A percentile compares a stretch with the other conserved stretches of the same genome.
These are phyloP conservation scores for Clarias macrocephalus DNA, from an alignment of 2,113 vertebrate species.

Conservation along the genomic window DNA sequence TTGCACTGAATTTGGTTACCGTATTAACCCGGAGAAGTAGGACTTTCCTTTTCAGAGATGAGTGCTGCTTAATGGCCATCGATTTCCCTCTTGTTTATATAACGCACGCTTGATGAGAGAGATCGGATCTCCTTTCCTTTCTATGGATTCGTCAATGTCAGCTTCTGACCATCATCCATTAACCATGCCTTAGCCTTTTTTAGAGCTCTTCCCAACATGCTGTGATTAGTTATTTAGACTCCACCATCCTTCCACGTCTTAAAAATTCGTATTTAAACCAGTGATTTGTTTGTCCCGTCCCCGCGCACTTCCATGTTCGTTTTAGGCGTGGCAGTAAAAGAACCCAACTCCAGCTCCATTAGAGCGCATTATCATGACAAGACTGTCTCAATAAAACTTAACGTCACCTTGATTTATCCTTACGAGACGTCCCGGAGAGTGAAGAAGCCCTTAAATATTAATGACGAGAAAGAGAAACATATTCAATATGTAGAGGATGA, in stretches of 20 bases:
- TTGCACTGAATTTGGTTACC: conserved; percentile 28
- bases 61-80: conserved; percentile 48
- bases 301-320: conserved; percentile 3
- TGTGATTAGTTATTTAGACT: background rate
- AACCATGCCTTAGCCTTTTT: background rate
- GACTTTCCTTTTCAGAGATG: conserved; percentile 34
- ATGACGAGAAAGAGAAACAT: conserved; percentile 72
- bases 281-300: background rate
- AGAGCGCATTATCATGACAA: conserved; percentile 46
- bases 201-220: background rate
- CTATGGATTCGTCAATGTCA: conserved; percentile 30
- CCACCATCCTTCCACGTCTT: background rate
- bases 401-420: conserved; percentile 66
- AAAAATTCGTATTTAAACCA: background rate
- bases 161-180: conserved; percentile 24
- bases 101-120: conserved; percentile 28
- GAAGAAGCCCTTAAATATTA: conserved; percentile 65
- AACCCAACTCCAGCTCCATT: conserved; percentile 28
- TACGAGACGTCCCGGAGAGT: conserved; percentile 63
- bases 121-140: conserved; percentile 30
- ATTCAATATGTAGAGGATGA: conserved; percentile 71
- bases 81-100: conserved; percentile 44
- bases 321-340: conserved; percentile 23
- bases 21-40: conserved; percentile 1
- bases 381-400: conserved; percentile 47